Base-by-base conservation (phyloP, 2,888 invertebrate species). In the Clostera curtula region DNA sequence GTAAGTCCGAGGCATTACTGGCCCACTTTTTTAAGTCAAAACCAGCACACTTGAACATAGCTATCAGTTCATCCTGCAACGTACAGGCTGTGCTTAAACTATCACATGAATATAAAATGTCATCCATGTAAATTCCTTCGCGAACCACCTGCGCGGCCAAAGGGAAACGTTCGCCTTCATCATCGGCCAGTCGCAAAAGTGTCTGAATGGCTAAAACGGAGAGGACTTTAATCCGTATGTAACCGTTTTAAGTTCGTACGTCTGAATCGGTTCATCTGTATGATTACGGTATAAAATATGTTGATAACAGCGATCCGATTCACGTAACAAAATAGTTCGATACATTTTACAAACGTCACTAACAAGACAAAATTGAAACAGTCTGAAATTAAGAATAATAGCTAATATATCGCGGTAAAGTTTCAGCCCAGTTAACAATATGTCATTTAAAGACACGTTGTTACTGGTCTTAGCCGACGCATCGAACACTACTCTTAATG, bases 341-440 rank as follows among this genome's bases (percentile, higher is more conserved):
- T 31, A 40, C 7, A 53, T 49, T 27, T 43, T 31, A 23, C 45
- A 47, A 8, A 41, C 36, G 18, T 43, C 33, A n/a, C 34, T 26
- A 12, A 33, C 12, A 7, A 33, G 24, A 15, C 36, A 40, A 8
- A 39, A 20, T 11, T 29, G 25, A n/a, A 19, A 10, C 4, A 31
- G 9, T 5, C 38, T 22, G 25, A 33, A 33, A 19, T 33, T 33
- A 2, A 33, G 15, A 11, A 25, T 7, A 5, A 28, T 18, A 19
- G 25, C 4, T 12, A 17, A 19, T 14, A 33, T 22, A 19, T 33
- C 28, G 12, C 18, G 13, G 6, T 28, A 23, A 7, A 33, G 25
- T 12, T 34, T 34, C 5, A 25, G 31, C 15, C 35, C 34, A 1
- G 34, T 18, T 12, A 34, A 20, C 7, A 34, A n/a, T 3, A 25